phyloP scores from a whole-genome alignment of 2,888 invertebrate species.

The Adelphocoris suturalis region DNA sequence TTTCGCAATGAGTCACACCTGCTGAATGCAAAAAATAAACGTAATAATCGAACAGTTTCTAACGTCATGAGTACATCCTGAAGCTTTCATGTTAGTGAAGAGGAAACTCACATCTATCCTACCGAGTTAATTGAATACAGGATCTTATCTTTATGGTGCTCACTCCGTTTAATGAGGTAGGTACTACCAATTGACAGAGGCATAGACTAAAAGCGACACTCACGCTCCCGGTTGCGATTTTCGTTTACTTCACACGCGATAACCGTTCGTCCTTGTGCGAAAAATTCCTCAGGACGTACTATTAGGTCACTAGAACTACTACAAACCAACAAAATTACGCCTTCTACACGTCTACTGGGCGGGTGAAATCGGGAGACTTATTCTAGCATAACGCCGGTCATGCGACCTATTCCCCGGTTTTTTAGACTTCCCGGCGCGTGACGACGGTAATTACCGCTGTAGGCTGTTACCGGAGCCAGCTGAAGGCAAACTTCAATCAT shows the following conservation, averaged over 20 bases:
- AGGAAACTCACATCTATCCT: no score
- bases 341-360: neutral
- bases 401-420: conserved; percentile 50
- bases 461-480: neutral
- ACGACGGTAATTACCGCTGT: conserved; percentile 40
- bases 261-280: neutral
- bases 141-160: conserved; percentile 5
- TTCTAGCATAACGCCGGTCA: conserved; percentile 59
- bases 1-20: no score
- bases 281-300: conserved; percentile 19
- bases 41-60: no score
- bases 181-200: neutral
- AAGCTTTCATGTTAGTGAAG: no score
- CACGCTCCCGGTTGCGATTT: neutral
- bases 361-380: conserved; percentile 53
- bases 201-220: neutral
- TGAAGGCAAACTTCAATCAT: conserved; percentile 24
- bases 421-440: conserved; percentile 51
- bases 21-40: no score
- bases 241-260: neutral
- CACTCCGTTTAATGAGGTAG: neutral
- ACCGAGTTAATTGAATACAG: neutral
- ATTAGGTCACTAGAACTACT: neutral
- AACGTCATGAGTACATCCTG: no score
- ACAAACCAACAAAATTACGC: neutral